These are phyloP conservation scores for Gobio gobio DNA, from an alignment of 2,113 vertebrate genomes.

Conservation along the genomic window DNA sequence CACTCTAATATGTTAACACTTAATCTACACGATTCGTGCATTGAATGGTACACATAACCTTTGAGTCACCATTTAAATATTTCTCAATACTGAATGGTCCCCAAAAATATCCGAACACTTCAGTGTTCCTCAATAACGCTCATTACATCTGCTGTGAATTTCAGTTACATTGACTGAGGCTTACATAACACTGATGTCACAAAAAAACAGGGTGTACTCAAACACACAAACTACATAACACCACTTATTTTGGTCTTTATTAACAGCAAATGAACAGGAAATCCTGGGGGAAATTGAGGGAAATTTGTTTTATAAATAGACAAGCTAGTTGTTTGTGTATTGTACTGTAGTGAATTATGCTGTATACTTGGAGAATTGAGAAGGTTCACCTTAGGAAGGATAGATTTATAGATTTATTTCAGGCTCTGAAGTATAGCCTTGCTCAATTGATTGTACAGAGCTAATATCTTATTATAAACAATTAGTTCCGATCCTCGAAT, in stretches of 20 bases:
- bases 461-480: not conserved
- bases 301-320: not conserved
- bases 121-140: not conserved
- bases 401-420: not conserved
- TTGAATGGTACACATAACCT: not conserved
- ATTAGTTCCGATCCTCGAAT: not conserved
- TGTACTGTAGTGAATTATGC: not conserved
- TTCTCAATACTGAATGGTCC: not conserved
- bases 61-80: not conserved
- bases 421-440: not conserved
- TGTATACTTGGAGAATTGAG: not conserved
- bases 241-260: not conserved
- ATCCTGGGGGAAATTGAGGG: not conserved
- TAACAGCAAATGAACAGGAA: not conserved
- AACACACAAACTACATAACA: not conserved
- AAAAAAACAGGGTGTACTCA: not conserved
- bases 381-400: not conserved
- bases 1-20: not conserved
- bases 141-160: not conserved
- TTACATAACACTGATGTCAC: not conserved
- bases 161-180: not conserved
- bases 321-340: not conserved
- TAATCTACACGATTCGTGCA: not conserved
- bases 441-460: not conserved
- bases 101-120: not conserved